These are phyloP conservation scores for Mamestra configurata DNA, from an alignment of 1,140 invertebrate genomes.

Conservation along the genomic window DNA sequence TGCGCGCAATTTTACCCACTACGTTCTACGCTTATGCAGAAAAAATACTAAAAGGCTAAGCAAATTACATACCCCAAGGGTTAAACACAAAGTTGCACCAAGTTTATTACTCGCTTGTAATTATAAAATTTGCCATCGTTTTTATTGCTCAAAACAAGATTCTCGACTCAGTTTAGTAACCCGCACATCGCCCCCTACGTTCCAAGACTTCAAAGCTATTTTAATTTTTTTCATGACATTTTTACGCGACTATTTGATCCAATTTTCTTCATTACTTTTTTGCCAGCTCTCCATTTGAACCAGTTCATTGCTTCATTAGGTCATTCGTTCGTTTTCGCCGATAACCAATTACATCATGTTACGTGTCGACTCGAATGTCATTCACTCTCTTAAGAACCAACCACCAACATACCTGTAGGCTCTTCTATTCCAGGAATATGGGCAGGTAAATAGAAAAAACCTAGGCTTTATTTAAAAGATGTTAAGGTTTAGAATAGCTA, in stretches of 20 bases:
- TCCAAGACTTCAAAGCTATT: constrained; percentile 9
- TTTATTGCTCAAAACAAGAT: background rate
- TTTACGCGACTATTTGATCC: background rate
- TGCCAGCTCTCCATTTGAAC: background rate
- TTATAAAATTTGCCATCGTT: constrained; percentile 9
- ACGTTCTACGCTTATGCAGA: background rate
- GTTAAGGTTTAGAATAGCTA: constrained; percentile 50
- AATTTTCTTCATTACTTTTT: background rate
- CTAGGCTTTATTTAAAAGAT: constrained; percentile 9
- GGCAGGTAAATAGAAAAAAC: constrained; percentile 33
- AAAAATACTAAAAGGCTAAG: constrained; percentile 3
- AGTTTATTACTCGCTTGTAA: constrained; percentile 10
- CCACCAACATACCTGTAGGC: constrained; percentile 42
- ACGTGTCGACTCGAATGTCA: constrained; percentile 28
- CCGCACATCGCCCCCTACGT: background rate
- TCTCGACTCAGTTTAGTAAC: background rate
- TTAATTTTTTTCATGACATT: background rate
- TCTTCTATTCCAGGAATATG: constrained; percentile 47
- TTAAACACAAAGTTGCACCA: constrained; percentile 10
- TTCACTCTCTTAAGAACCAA: constrained; percentile 30
- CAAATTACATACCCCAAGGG: constrained; percentile 17
- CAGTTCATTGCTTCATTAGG: background rate
- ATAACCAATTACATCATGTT: constrained; percentile 26
- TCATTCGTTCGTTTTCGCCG: constrained; percentile 16
- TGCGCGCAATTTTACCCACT: background rate